Evolutionary conservation across 2,113 vertebrate species (phyloP).

Genomic region (Calidris pygmaea): DNA sequence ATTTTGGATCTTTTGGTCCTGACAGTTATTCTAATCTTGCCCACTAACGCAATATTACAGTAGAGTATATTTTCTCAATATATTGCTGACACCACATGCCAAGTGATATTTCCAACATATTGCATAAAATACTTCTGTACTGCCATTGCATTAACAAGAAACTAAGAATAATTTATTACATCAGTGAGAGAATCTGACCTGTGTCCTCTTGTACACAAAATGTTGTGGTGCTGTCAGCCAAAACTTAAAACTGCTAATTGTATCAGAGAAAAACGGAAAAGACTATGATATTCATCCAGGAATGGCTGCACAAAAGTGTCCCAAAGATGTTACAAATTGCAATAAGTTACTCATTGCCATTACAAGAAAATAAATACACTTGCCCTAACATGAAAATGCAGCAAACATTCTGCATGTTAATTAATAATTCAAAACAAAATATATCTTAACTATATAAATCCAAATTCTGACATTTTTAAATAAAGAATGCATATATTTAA

Average conservation of each 20-base stretch:
- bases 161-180: not conserved
- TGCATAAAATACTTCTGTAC: not conserved
- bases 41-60: not conserved
- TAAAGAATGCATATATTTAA: not conserved
- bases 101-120: not conserved
- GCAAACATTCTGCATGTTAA: not conserved
- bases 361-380: not conserved
- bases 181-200: not conserved
- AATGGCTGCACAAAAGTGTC: not conserved
- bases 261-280: not conserved
- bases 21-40: not conserved
- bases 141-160: not conserved
- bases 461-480: not conserved
- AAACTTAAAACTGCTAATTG: not conserved
- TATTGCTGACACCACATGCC: not conserved
- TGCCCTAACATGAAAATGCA: not conserved
- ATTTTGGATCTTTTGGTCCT: not conserved
- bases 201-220: not conserved
- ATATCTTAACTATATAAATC: not conserved
- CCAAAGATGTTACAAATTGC: not conserved
- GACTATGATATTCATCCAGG: not conserved
- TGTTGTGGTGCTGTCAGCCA: not conserved
- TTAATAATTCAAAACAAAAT: not conserved
- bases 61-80: not conserved
- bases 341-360: not conserved